Evolutionary conservation across 2,797 vertebrate species (phyloP).

Genomic region (Cyprinella venusta): DNA sequence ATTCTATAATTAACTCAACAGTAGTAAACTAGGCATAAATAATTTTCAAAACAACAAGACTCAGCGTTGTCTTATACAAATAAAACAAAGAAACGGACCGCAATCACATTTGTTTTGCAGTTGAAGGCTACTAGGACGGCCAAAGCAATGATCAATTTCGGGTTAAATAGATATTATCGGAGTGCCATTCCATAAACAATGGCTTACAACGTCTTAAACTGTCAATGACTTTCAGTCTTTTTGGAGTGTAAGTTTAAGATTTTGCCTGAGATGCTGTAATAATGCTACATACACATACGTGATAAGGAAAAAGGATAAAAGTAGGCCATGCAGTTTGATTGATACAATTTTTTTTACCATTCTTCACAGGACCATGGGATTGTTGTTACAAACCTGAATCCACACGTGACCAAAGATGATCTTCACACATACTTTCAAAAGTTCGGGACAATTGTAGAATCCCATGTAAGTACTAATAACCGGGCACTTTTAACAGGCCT

Average conservation of each 20-base stretch:
- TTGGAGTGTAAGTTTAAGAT: background rate
- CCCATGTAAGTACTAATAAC: conserved; percentile 61
- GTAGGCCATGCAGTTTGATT: background rate
- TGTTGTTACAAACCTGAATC: conserved; percentile 62
- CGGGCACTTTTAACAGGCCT: no score
- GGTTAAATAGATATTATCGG: background rate
- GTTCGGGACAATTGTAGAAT: conserved; percentile 66
- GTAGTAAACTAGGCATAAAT: no score
- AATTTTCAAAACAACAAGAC: background rate
- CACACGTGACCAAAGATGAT: conserved; percentile 62
- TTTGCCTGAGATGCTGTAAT: background rate
- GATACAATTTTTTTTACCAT: background rate
- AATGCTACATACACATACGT: no score
- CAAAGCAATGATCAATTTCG: background rate
- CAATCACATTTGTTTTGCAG: background rate
- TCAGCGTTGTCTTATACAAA: background rate
- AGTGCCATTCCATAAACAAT: background rate
- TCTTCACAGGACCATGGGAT: conserved; percentile 68
- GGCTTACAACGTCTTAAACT: background rate
- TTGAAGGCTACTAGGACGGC: background rate
- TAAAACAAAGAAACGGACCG: background rate
- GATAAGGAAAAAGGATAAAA: background rate
- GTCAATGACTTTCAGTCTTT: background rate
- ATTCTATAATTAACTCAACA: background rate
- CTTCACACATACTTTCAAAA: conserved; percentile 63